Percentiles rank a stretch among this genome's conserved stretches.
Conservation (phyloP, 1,140 invertebrate species). For the Drosophila mayri region DNA sequence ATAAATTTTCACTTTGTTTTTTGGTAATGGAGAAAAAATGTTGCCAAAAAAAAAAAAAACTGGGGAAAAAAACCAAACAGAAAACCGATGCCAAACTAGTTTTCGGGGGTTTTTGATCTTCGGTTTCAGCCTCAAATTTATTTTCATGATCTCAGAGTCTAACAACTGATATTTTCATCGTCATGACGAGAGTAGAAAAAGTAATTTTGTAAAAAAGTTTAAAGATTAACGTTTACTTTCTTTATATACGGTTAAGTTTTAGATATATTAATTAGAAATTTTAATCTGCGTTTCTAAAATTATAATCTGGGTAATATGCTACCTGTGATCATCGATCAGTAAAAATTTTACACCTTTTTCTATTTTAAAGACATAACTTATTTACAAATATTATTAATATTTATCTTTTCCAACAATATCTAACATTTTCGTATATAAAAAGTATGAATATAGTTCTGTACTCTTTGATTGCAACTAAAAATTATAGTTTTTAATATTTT, state of each 20-base stretch:
- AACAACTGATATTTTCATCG: slow-evolving; percentile 29
- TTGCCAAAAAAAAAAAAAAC: slow-evolving; percentile 55
- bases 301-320: neutral
- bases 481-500: too few species aligned
- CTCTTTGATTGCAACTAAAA: too few species aligned
- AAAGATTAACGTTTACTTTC: neutral
- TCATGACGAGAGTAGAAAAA: slow-evolving; percentile 15
- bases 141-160: slow-evolving; percentile 30
- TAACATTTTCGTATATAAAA: too few species aligned
- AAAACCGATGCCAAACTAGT: slow-evolving; percentile 61
- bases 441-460: too few species aligned
- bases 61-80: slow-evolving; percentile 5
- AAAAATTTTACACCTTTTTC: neutral
- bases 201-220: neutral
- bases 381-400: too few species aligned
- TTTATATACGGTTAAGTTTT: too few species aligned
- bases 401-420: too few species aligned
- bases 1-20: slow-evolving; percentile 69
- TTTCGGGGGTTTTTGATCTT: slow-evolving; percentile 47
- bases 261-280: too few species aligned
- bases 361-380: too few species aligned
- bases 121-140: slow-evolving; percentile 14
- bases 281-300: too few species aligned
- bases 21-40: slow-evolving; percentile 35
- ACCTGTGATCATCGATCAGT: neutral